Conservation (phyloP, 2,113 vertebrate genomes). For the Mesocricetus auratus region DNA sequence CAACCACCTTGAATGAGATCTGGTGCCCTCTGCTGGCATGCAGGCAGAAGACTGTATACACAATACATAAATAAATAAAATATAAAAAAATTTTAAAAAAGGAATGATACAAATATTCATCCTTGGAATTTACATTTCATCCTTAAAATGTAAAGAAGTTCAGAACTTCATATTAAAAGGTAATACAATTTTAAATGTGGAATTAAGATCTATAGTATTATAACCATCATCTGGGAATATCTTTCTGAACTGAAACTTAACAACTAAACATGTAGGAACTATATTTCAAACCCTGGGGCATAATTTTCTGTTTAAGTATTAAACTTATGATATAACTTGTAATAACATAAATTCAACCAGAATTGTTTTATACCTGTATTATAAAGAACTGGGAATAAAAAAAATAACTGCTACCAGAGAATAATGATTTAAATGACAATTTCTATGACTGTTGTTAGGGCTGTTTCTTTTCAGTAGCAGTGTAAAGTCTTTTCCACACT, state of each 20-base stretch:
- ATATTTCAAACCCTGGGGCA: background rate
- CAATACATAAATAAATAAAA: no score
- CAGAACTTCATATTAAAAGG: background rate
- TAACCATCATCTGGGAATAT: background rate
- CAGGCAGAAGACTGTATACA: no score
- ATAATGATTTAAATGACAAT: background rate
- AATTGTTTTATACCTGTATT: conserved; percentile 35
- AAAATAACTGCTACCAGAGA: conserved; percentile 11
- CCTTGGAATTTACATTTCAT: background rate
- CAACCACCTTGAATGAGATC: no score
- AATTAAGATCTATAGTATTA: background rate
- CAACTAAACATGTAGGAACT: background rate
- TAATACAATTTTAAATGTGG: conserved; percentile 4
- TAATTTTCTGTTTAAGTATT: conserved; percentile 25
- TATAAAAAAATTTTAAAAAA: no score
- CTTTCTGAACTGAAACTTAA: conserved; percentile 34
- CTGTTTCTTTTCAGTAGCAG: background rate
- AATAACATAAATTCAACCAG: background rate
- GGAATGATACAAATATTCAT: background rate
- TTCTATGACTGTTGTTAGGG: background rate
- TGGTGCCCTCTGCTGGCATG: no score
- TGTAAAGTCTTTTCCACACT: background rate
- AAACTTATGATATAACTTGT: conserved; percentile 18
- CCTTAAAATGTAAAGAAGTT: background rate
- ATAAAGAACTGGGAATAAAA: background rate